A percentile compares a stretch with the other conserved stretches of the same genome.
Conservation (phyloP, 2,888 invertebrate species). For the Phengaris arion region DNA sequence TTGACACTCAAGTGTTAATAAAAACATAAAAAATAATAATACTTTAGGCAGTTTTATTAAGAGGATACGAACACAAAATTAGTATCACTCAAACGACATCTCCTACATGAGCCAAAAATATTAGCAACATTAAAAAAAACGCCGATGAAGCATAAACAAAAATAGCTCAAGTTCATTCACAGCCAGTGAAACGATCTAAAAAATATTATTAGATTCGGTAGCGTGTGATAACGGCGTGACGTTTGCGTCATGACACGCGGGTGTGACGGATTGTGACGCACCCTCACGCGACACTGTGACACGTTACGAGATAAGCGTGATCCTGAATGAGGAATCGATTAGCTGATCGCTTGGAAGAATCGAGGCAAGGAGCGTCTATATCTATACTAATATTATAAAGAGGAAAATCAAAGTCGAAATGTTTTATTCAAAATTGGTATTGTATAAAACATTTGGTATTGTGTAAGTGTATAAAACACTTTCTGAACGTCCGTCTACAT, state of each 20-base stretch:
- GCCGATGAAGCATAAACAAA: background rate
- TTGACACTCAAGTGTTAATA: too few species aligned
- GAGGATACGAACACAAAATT: too few species aligned
- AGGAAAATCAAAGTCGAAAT: too few species aligned
- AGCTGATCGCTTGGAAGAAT: background rate
- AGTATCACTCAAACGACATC: too few species aligned
- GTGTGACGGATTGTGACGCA: constrained; percentile 51
- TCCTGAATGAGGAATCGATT: constrained; percentile 24
- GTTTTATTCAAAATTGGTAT: too few species aligned
- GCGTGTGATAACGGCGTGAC: constrained; percentile 36
- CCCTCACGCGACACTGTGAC: constrained; percentile 40
- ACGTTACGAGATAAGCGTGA: constrained; percentile 39
- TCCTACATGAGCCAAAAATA: background rate
- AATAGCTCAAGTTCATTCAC: constrained; percentile 10
- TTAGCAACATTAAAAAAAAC: background rate
- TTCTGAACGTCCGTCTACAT: too few species aligned
- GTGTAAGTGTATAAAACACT: too few species aligned
- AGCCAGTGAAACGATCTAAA: constrained; percentile 17
- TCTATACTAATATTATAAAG: too few species aligned
- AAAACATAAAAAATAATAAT: too few species aligned
- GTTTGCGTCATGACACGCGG: constrained; percentile 36
- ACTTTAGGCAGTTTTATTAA: too few species aligned
- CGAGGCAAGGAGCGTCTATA: background rate
- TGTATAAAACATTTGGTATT: too few species aligned
- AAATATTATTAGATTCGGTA: constrained; percentile 25